Evolutionary conservation across 2,888 invertebrate species (phyloP), one percentile per base, ranked within the genome.

Genomic region (Carterocephalus palaemon): DNA sequence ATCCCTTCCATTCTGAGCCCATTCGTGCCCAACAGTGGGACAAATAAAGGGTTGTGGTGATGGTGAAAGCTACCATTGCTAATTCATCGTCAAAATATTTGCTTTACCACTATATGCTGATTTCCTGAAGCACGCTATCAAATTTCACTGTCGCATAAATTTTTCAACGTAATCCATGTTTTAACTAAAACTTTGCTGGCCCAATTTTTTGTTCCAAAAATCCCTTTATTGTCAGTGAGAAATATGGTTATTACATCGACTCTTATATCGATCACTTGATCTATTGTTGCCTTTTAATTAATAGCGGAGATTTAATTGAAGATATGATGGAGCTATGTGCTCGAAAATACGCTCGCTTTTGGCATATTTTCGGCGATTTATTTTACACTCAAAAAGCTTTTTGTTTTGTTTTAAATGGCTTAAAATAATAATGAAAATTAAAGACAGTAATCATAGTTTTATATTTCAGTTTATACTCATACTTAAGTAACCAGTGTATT

Each of bases 211-310:
- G 10, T 17, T 2, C 17, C 16, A 10, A 26, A 33, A 41, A 41
- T 8, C n/a, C n/a, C n/a, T n/a, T 13, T 20, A 28, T 34, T 16
- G 20, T 16, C 34, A 28, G 34, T n/a, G 33, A 43, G 22, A 43
- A 19, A 34, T 36, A 43, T 20, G 16, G 29, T 43, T 36, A 36
- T 36, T 34, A 42, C 26, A n/a, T 34, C 29, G 13, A n/a, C 22
- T 36, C 36, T 43, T 43, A 22, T 29, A 43, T 34, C 36, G 36
- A 43, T 43, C 43, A 16, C 16, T 15, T 43, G 36, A 36, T 43
- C 36, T 43, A 36, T 43, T 43, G 36, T 43, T 29, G 29, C n/a
- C 22, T 43, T 43, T 36, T 43, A 43, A 43, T 43, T 43, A 36
- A 43, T 43, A 29, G 22, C 36, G 23, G 10, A 36, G 34, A 43